phyloP scores from a whole-genome alignment of 2,888 invertebrate genomes.

The Xestoiulus laeticollis region DNA sequence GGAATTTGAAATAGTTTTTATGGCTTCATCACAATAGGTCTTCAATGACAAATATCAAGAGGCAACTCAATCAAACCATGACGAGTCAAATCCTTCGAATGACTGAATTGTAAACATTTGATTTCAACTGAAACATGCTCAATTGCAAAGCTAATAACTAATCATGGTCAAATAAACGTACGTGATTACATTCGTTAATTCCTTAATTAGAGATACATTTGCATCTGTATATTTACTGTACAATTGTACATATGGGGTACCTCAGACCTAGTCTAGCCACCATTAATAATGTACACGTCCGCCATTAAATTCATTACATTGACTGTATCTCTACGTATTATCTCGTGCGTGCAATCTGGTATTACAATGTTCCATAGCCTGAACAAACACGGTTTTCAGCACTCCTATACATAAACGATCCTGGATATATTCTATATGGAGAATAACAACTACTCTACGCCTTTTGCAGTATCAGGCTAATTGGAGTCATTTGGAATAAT shows the following conservation, averaged over 20 bases:
- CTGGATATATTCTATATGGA: neutral
- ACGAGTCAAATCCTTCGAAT: neutral
- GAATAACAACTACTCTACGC: neutral
- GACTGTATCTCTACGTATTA: slow-evolving; percentile 8
- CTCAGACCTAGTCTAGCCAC: neutral
- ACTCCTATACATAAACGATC: neutral
- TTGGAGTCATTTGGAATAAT: slow-evolving; percentile 38
- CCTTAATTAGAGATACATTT: neutral
- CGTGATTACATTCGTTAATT: neutral
- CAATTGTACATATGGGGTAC: neutral
- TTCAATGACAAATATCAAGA: neutral
- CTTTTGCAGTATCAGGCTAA: neutral
- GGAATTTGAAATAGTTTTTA: neutral
- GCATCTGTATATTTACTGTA: neutral
- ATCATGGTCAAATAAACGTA: neutral
- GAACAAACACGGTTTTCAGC: slow-evolving; percentile 1
- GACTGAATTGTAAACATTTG: neutral
- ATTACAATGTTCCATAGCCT: neutral
- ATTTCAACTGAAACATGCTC: neutral
- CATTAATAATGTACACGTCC: slow-evolving; percentile 33
- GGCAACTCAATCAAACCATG: neutral
- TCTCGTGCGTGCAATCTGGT: neutral
- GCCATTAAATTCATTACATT: slow-evolving; percentile 21
- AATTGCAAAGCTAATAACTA: neutral
- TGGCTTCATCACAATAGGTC: too few species aligned